Base-by-base conservation (phyloP, 2,888 invertebrate species). In the Sclerodermus sp. region DNA sequence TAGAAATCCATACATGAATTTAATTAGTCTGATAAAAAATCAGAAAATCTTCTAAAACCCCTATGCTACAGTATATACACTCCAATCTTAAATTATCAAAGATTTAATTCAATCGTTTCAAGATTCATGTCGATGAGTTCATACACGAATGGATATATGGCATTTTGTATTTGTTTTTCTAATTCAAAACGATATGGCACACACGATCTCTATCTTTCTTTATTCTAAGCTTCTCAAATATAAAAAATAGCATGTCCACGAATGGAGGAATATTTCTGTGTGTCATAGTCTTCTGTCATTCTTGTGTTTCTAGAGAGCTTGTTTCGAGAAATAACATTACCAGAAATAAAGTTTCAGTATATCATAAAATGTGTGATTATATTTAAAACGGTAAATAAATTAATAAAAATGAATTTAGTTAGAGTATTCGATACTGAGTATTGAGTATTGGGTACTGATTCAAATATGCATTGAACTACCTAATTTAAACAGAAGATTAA, bases 41-140 rank as follows among this genome's bases (percentile, higher is more conserved):
- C 48, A 59, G 49, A 62, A 51, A 49, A 56, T 57, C 55, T 51
- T 64, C 53, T 60, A 61, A 52, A 53, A 51, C 49, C 46, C 62
- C 68, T 74, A 73, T 74, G 66, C 72, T 75, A 76, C 72, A 73
- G 64, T 76, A 76, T 76, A 66, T 76, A 76, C 76, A 76, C 45
- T 65, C 64, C 34, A 34, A 34, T 34, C 34, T 34, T 34, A 34
- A 34, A n/a, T 34, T 34, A 34, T 34, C 34, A n/a, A 13, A 34
- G 2, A 34, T 23, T 23, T 8, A 23, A 23, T 23, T 55, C 52
- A 62, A 59, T 64, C 60, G 45, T 42, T 55, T 55, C 32, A 15
- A 41, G 55, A 58, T 56, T 60, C 47, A 47, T 41, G 37, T 51
- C 15, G 29, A 52, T 42, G n/a, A n/a, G n/a, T 55, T 53, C 42